A percentile compares a stretch with the other conserved stretches of the same genome.
phyloP scores from a whole-genome alignment of 2,797 vertebrate species.

The Megalops cyprinoides region DNA sequence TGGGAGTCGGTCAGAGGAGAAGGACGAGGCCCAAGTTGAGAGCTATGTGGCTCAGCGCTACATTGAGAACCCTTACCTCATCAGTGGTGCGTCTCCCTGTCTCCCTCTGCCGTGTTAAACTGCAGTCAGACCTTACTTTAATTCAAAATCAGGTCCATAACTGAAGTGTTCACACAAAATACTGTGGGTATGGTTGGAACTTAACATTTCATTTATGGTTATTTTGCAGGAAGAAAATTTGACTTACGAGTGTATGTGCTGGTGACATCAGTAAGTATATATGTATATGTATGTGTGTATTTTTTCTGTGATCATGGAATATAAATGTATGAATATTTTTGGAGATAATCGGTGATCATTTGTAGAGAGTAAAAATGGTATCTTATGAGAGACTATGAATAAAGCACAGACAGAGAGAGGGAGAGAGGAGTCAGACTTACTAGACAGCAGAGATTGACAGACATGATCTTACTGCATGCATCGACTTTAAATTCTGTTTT shows the following conservation, averaged over 20 bases:
- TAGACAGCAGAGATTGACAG: too few species aligned
- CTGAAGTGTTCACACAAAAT: neutral
- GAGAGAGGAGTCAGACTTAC: too few species aligned
- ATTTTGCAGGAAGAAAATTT: slow-evolving; percentile 81
- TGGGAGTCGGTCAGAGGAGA: slow-evolving; percentile 78
- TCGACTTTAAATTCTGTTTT: too few species aligned
- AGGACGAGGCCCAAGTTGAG: slow-evolving; percentile 82
- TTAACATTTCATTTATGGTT: slow-evolving; percentile 30
- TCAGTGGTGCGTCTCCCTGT: slow-evolving; percentile 72
- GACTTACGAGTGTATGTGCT: slow-evolving; percentile 86
- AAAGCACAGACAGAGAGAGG: too few species aligned
- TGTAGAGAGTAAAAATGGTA: too few species aligned
- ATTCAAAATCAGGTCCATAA: neutral
- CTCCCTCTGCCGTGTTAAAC: neutral
- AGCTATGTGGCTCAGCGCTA: slow-evolving; percentile 89
- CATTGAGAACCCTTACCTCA: slow-evolving; percentile 89
- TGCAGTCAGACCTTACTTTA: neutral
- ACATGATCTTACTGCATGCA: too few species aligned
- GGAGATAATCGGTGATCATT: too few species aligned
- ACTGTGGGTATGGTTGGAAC: neutral
- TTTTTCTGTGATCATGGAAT: too few species aligned
- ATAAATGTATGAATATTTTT: too few species aligned
- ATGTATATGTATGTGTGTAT: too few species aligned
- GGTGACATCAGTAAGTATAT: slow-evolving; percentile 79
- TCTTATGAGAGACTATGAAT: too few species aligned